A percentile compares a stretch with the other conserved stretches of the same genome.
phyloP scores from a whole-genome alignment of 2,113 vertebrate species.

The Bagarius yarrelli region DNA sequence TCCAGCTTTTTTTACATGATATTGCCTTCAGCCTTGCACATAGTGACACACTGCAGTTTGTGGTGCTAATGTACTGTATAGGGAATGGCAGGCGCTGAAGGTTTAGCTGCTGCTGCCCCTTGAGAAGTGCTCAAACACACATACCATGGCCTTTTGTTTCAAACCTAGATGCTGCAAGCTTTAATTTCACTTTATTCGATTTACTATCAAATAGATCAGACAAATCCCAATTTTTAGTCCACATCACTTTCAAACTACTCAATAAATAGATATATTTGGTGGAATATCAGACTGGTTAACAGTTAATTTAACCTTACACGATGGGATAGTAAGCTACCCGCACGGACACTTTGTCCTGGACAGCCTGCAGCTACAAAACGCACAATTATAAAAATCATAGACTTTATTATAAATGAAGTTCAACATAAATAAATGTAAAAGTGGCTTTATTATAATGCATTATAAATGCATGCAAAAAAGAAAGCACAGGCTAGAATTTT shows the following conservation, averaged over 20 bases:
- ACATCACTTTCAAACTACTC: background rate
- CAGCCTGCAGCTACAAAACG: background rate
- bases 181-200: background rate
- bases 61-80: conserved; percentile 20
- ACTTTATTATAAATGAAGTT: background rate
- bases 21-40: conserved; percentile 34
- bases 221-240: background rate
- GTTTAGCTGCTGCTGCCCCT: background rate
- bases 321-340: conserved; percentile 1
- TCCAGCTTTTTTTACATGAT: background rate
- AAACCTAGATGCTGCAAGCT: background rate
- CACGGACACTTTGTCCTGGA: background rate
- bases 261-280: background rate
- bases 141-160: conserved; percentile 24
- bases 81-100: conserved; percentile 19
- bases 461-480: too few relatives aligned
- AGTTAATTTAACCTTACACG: background rate
- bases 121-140: conserved; percentile 17
- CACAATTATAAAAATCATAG: background rate
- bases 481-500: too few relatives aligned
- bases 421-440: background rate
- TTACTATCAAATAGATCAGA: background rate
- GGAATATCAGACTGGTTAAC: background rate
- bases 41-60: conserved; percentile 35
- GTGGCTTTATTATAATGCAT: too few relatives aligned